Evolutionary conservation across 2,113 vertebrate species (phyloP).

Genomic region (Ovis aries): DNA sequence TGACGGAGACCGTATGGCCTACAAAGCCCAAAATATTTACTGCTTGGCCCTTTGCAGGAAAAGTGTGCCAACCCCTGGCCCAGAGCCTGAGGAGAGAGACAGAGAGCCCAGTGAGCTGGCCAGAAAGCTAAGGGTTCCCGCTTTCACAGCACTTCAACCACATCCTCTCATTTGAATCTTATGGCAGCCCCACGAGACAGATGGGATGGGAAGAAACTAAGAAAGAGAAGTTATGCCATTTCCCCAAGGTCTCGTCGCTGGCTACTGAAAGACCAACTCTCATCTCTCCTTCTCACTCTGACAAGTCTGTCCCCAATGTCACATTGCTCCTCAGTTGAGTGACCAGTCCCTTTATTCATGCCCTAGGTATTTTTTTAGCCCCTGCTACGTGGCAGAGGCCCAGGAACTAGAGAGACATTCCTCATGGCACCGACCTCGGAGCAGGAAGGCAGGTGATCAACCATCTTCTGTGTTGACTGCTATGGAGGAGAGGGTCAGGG

Average conservation of each 20-base stretch:
- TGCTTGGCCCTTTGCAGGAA: not conserved
- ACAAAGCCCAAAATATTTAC: not conserved
- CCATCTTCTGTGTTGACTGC: not conserved
- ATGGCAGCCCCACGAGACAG: not conserved
- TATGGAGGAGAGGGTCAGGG: not conserved
- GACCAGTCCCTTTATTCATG: not conserved
- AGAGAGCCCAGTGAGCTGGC: not conserved
- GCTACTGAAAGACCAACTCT: not conserved
- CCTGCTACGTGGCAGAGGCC: not conserved
- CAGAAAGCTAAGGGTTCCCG: not conserved
- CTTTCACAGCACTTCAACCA: not conserved
- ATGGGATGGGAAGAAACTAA: not conserved
- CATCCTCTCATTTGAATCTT: not conserved
- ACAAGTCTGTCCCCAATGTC: not conserved
- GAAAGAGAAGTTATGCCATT: not conserved
- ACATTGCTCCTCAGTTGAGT: not conserved
- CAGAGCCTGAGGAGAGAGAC: not conserved
- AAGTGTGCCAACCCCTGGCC: not conserved
- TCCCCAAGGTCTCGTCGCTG: not conserved
- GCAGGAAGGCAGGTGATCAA: not conserved
- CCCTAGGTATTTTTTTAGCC: not conserved
- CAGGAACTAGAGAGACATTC: not conserved
- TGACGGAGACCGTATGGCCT: not conserved
- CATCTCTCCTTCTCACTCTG: not conserved
- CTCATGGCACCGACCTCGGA: not conserved